Percentiles rank a stretch among this genome's conserved stretches.
phyloP scores from a whole-genome alignment of 1,140 invertebrate species.

The Akabosia matsudoensis region DNA sequence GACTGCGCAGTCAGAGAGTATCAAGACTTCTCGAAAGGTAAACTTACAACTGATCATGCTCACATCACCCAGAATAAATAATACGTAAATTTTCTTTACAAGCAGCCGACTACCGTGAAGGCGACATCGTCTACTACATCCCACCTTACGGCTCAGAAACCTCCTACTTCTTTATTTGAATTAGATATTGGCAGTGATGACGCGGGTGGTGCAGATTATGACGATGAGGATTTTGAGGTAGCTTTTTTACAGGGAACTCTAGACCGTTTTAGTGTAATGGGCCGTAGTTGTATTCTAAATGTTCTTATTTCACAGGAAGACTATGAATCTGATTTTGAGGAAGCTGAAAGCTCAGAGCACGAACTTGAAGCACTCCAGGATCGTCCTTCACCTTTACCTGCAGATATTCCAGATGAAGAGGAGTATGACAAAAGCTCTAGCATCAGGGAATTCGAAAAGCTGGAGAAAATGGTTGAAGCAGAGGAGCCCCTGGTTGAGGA shows the following conservation, averaged over 20 bases:
- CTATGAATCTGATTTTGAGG: slow-evolving; percentile 9
- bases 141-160: neutral
- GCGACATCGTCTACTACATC: neutral
- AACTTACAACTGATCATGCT: too few relatives aligned
- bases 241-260: neutral
- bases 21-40: too few relatives aligned
- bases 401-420: neutral
- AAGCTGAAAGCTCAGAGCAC: too few relatives aligned
- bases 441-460: neutral
- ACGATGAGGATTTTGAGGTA: slow-evolving; percentile 5
- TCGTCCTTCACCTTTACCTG: neutral
- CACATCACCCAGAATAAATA: neutral
- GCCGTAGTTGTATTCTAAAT: neutral
- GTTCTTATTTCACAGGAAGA: neutral
- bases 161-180: neutral
- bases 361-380: neutral
- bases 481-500: neutral
- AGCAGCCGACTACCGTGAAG: neutral
- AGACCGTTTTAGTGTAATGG: neutral
- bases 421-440: neutral
- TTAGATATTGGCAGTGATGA: neutral
- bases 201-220: neutral
- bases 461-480: neutral
- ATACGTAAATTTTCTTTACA: neutral
- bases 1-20: too few relatives aligned